Evolutionary conservation across 1,140 invertebrate genomes (phyloP), one percentile per base, ranked within the genome.

Genomic region (Conus betulinus): DNA sequence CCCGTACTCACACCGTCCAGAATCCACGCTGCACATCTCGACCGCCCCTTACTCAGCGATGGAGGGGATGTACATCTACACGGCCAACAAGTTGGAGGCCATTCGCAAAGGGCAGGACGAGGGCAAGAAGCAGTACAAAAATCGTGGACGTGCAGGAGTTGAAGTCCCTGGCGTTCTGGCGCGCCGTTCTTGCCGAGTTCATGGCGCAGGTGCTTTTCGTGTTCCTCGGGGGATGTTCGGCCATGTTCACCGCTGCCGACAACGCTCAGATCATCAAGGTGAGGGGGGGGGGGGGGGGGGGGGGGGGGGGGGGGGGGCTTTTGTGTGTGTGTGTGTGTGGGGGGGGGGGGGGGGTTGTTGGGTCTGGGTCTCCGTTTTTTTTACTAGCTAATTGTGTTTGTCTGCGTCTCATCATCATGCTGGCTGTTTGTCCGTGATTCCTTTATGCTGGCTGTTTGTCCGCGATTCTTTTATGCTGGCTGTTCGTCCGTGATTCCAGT

Each of bases 151-250:
- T 91, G 1, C 55, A 57, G 25, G 92, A 93, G 84, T 25, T 93
- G n/a, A 91, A 89, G 74, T 90, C 97, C 53, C 95, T 98, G 88
- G 97, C 98, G 92, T 96, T 99, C 92, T 99, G 98, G 98, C 96
- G 97, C 93, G 97, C 97, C 0, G 97, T 98, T 52, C 97, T 98
- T 17, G 97, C 97, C 17, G 98, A 98, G 95, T 98, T 98, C 94
- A 96, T 98, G 71, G 97, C 97, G 0, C 97, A 97, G 8, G 98
- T 98, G 93, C 96, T 98, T 90, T 98, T 97, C 94, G 97, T 98
- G 86, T 97, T 98, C 92, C 96, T 98, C 89, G 97, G 98, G 89
- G 97, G 97, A 92, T 97, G 97, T 0, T 97, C 97, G 2, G 96
- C 97, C 2, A 97, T 97, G 2, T 96, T 97, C 53, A 97, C 96